Evolutionary conservation across 2,888 invertebrate genomes (phyloP).

Genomic region (Leptopilina drosophilae): DNA sequence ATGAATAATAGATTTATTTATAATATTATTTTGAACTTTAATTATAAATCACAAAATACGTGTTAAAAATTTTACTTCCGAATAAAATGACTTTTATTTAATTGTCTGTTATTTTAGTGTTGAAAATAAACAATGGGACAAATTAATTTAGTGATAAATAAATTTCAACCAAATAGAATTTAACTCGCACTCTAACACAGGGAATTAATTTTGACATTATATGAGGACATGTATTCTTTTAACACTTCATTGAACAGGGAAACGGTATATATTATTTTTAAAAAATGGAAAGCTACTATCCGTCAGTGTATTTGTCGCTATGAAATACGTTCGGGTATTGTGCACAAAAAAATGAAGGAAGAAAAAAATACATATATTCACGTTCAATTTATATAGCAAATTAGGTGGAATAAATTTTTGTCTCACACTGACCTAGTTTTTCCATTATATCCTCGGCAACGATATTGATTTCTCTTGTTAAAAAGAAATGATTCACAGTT

Average conservation of each 20-base stretch:
- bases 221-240: not conserved
- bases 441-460: not conserved
- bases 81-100: not conserved
- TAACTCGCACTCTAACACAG: not conserved
- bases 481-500: slow-evolving; percentile 29
- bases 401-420: slow-evolving; percentile 35
- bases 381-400: slow-evolving; percentile 37
- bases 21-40: too few species aligned
- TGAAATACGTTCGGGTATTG: slow-evolving; percentile 11
- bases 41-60: too few species aligned
- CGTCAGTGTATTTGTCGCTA: slow-evolving; percentile 27
- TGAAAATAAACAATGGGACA: not conserved
- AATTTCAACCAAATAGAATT: slow-evolving; percentile 2
- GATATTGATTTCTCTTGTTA: slow-evolving; percentile 27
- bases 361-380: slow-evolving; percentile 10
- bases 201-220: slow-evolving; percentile 9
- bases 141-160: not conserved
- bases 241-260: slow-evolving; percentile 1
- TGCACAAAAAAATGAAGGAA: not conserved
- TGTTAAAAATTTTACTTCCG: not conserved
- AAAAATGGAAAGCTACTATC: slow-evolving; percentile 20
- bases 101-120: too few species aligned
- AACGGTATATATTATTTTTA: not conserved
- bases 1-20: too few species aligned
- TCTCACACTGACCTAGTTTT: slow-evolving; percentile 30